A percentile compares a stretch with the other conserved stretches of the same genome.
phyloP scores from a whole-genome alignment of 2,888 invertebrate genomes.

The Ormyrus nitidulus region DNA sequence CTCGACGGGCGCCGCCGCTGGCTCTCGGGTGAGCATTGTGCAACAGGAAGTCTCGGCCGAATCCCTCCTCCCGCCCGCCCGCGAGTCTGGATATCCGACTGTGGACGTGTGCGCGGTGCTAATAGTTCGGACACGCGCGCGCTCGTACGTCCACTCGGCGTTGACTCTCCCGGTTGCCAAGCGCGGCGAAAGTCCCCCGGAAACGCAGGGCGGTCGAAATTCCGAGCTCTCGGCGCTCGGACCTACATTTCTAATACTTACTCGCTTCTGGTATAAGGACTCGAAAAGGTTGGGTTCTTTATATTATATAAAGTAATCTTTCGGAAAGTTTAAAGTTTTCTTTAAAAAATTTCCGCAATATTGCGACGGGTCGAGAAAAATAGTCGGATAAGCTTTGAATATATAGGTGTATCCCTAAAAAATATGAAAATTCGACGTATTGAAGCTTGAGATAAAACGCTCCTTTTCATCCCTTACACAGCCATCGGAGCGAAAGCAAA shows the following conservation, averaged over 20 bases:
- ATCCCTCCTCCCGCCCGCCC: neutral
- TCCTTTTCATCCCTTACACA: constrained; percentile 5
- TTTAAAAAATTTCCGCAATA: too few species aligned
- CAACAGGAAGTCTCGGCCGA: constrained; percentile 50
- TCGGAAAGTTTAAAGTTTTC: too few species aligned
- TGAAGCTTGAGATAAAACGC: constrained; percentile 12
- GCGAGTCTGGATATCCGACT: constrained; percentile 17
- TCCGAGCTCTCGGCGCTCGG: too few species aligned
- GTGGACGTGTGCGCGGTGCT: constrained; percentile 53
- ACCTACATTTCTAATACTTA: too few species aligned
- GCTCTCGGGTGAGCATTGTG: constrained; percentile 10
- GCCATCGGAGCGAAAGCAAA: constrained; percentile 13
- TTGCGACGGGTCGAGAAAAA: too few species aligned
- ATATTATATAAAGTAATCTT: too few species aligned
- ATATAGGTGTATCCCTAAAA: neutral
- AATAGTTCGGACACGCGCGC: constrained; percentile 46
- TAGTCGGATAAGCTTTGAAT: too few species aligned
- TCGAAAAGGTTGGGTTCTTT: too few species aligned
- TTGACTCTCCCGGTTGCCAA: constrained; percentile 29
- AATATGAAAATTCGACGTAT: neutral
- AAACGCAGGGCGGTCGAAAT: too few species aligned
- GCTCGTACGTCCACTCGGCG: neutral
- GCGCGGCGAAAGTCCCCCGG: neutral
- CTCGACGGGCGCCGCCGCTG: neutral
- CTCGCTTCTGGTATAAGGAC: too few species aligned